Base-by-base conservation (phyloP, 2,797 vertebrate genomes). In the Eptatretus atami region DNA sequence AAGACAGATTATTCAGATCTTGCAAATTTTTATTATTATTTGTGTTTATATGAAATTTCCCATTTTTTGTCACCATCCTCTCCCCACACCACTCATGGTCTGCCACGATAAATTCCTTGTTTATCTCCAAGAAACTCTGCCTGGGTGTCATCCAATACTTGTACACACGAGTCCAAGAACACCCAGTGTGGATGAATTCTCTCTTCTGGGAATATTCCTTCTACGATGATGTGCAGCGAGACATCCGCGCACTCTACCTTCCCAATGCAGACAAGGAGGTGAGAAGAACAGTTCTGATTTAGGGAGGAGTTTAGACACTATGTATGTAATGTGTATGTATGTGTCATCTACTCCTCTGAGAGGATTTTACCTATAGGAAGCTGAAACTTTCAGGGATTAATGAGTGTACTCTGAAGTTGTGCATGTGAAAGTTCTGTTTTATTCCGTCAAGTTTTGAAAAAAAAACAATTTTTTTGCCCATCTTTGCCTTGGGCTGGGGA, bases 201-300 rank as follows among this genome's bases (percentile, higher is more conserved):
- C 86, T 94, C 67, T 98, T 95, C 69, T 98, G 92, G 92, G 92
- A 98, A 73, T 80, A 85, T 66, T 90, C 86, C 4, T 98, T 98
- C 75, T 98, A 96, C 65, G 85, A 79, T 61, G 86, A 86, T 1
- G 92, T 92, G 53, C 88, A 98, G 69, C 77, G 80, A 69, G 87
- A 96, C 73, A 88, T 98, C 72, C 76, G 92, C 53, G 75, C 81
- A 52, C 78, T 98, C 64, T 96, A 96, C 73, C 80, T 95, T 6
- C 82, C 76, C 67, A 70, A 77, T 25, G 78, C 77, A 44, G 80
- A 79, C 54, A 79, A 82, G 66, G 82, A 72, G 57, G 57, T 44
- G 31, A n/a, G 57, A 61, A 10, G 12, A n/a, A n/a, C 57, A n/a
- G 57, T 61, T 10, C 11, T 25, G 9, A n/a, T n/a, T 10, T 9